phyloP scores from a whole-genome alignment of 1,140 invertebrate genomes.

The Achatina immaculata region DNA sequence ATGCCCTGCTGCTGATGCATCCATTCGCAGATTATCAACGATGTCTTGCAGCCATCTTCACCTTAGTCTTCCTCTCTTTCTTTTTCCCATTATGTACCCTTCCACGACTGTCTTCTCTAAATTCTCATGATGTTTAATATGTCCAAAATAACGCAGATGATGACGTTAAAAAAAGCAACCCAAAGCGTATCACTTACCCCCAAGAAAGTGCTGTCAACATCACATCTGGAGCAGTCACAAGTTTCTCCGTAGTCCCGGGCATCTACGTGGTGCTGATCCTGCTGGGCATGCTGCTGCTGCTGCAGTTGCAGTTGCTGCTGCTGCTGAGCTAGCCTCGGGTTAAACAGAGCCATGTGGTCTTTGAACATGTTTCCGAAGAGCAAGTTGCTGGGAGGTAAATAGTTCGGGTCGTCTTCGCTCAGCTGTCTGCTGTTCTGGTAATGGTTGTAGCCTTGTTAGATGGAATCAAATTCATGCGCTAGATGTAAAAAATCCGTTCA shows the following conservation, averaged over 20 bases:
- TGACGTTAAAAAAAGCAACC: no score
- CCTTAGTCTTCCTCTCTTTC: no score
- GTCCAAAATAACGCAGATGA: no score
- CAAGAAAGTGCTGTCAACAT: conserved; percentile 7
- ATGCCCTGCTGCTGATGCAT: no score
- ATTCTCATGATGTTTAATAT: no score
- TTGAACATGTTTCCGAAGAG: conserved; percentile 13
- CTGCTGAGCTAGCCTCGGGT: not conserved
- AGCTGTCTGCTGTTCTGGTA: conserved; percentile 25
- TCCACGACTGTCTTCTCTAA: no score
- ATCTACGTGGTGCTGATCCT: not conserved
- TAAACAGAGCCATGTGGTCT: conserved; percentile 16
- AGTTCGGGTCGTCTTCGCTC: conserved; percentile 24
- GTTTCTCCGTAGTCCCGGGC: not conserved
- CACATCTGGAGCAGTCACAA: conserved; percentile 27
- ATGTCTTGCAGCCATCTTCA: no score
- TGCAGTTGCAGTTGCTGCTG: not conserved
- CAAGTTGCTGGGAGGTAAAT: not conserved
- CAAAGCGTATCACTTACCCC: conserved; percentile 11
- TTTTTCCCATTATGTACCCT: no score
- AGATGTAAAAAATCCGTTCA: no score
- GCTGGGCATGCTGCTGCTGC: not conserved
- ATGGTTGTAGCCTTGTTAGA: conserved; percentile 21
- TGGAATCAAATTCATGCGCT: no score
- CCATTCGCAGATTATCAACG: no score